Evolutionary conservation across 1,140 invertebrate species (phyloP).

Genomic region (Lucilia sericata): DNA sequence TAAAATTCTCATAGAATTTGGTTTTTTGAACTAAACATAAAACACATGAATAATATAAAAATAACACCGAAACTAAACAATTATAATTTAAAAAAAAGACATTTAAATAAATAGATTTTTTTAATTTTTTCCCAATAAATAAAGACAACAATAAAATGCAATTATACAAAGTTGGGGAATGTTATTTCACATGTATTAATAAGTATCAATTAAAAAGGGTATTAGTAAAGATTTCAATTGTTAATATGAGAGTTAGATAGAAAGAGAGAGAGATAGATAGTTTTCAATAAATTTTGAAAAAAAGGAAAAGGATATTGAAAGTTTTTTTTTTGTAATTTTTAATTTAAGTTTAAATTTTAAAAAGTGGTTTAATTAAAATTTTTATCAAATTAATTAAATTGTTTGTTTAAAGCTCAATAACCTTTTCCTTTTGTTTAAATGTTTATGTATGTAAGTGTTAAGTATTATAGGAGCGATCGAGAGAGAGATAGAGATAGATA

Average conservation of each 20-base stretch:
- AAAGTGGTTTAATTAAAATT: too few species aligned
- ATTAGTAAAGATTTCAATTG: background rate
- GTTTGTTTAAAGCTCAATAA: background rate
- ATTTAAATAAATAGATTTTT: background rate
- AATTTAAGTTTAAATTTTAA: too few species aligned
- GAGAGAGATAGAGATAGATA: background rate
- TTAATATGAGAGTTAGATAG: background rate
- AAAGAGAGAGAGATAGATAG: background rate
- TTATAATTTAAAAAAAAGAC: background rate
- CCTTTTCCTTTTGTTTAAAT: background rate
- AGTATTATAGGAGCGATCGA: background rate
- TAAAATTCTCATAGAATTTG: too few species aligned
- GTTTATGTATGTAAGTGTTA: background rate
- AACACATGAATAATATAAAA: too few species aligned
- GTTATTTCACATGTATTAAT: background rate
- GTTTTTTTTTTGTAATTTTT: too few species aligned
- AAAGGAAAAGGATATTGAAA: too few species aligned
- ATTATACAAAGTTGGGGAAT: slow-evolving; percentile 11
- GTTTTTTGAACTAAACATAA: too few species aligned
- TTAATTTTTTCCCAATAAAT: background rate
- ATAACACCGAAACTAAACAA: background rate
- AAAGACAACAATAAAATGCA: background rate
- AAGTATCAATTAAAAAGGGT: background rate
- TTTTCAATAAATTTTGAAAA: too few species aligned
- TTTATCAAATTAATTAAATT: too few species aligned